These are phyloP conservation scores for Aplocera efformata DNA, from an alignment of 2,888 invertebrate genomes.

Conservation along the genomic window DNA sequence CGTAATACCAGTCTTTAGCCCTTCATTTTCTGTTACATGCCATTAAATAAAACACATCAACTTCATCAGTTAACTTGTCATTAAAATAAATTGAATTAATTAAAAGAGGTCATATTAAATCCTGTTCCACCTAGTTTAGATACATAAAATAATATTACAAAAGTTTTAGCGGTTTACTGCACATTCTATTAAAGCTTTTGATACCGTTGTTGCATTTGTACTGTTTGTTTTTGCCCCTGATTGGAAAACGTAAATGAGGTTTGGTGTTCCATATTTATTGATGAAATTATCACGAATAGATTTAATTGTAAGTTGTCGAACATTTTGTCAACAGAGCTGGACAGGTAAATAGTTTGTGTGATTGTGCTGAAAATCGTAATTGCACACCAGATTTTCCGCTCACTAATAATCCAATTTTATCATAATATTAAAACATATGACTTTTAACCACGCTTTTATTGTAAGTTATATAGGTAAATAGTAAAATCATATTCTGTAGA, in stretches of 20 bases:
- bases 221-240: slow-evolving; percentile 21
- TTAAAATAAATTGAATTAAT: slow-evolving; percentile 21
- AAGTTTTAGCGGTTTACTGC: slow-evolving; percentile 26
- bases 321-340: too few species aligned
- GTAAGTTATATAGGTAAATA: too few species aligned
- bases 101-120: slow-evolving; percentile 19
- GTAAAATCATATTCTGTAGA: too few species aligned
- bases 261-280: slow-evolving; percentile 5
- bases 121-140: slow-evolving; percentile 17
- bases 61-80: neutral
- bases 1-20: too few species aligned
- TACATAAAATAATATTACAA: slow-evolving; percentile 30
- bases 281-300: neutral
- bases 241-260: slow-evolving; percentile 14
- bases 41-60: neutral
- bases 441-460: too few species aligned
- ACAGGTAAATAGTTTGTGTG: too few species aligned
- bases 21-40: neutral
- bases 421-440: too few species aligned
- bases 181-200: slow-evolving; percentile 30
- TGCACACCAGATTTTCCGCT: too few species aligned
- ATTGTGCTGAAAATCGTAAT: too few species aligned
- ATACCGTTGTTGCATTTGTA: slow-evolving; percentile 25
- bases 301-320: too few species aligned
- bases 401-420: too few species aligned